Conservation (phyloP, 2,888 invertebrate genomes). For the Octonoba sinensis region DNA sequence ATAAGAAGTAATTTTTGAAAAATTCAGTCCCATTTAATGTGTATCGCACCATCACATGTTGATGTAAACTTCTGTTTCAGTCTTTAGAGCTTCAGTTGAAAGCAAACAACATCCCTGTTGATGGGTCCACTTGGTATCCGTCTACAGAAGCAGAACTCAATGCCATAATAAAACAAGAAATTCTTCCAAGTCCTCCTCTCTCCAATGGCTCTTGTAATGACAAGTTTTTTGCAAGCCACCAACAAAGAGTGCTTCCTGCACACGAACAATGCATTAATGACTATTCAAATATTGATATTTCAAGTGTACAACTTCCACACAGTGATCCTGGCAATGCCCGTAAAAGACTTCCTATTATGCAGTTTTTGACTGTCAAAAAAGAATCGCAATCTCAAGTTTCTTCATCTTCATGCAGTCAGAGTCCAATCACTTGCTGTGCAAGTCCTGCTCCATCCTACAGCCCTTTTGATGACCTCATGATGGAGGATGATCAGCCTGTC, state of each 20-base stretch:
- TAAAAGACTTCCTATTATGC: conserved; percentile 45
- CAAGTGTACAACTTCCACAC: conserved; percentile 11
- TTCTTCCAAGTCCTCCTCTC: not conserved
- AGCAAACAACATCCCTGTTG: conserved; percentile 36
- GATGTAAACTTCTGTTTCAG: conserved; percentile 9
- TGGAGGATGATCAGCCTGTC: conserved; percentile 59
- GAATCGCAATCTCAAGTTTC: conserved; percentile 14
- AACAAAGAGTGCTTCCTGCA: not conserved
- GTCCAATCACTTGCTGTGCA: conserved; percentile 20
- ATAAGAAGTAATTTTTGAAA: not conserved
- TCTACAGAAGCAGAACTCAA: conserved; percentile 41
- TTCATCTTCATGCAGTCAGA: conserved; percentile 50
- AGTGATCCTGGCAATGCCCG: conserved; percentile 19
- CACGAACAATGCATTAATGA: conserved; percentile 12
- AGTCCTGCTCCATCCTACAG: conserved; percentile 21
- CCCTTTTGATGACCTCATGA: conserved; percentile 48
- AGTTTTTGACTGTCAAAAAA: conserved; percentile 41
- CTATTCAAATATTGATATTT: not conserved
- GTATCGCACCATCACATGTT: not conserved
- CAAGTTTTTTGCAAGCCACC: conserved; percentile 19
- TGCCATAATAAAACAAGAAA: conserved; percentile 42
- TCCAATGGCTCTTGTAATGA: conserved; percentile 16
- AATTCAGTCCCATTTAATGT: not conserved
- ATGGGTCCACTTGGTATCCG: conserved; percentile 42
- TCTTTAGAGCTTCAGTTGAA: conserved; percentile 40